Evolutionary conservation across 2,888 invertebrate genomes (phyloP).

Genomic region (Gryllus longicercus): DNA sequence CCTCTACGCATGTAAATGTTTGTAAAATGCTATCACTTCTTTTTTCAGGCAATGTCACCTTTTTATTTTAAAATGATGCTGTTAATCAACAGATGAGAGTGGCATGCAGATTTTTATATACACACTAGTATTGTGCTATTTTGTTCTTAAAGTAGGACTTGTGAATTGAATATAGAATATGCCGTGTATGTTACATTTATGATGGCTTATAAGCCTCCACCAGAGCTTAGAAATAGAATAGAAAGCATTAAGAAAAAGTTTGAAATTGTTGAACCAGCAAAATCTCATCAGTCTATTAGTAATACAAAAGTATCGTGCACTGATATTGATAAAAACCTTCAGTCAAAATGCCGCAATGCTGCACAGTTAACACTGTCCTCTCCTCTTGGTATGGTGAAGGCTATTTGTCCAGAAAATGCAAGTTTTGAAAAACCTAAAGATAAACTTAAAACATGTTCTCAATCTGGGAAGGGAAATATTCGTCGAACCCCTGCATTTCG

Average conservation of each 20-base stretch:
- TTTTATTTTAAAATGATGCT: no score
- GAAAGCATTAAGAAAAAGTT: conserved; percentile 32
- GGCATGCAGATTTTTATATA: no score
- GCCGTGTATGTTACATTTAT: not conserved
- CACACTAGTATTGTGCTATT: no score
- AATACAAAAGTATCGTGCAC: not conserved
- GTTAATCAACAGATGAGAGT: no score
- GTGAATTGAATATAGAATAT: not conserved
- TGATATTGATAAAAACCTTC: not conserved
- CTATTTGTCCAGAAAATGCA: not conserved
- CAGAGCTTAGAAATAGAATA: conserved; percentile 27
- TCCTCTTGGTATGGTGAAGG: not conserved
- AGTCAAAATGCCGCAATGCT: not conserved
- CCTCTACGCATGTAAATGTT: no score
- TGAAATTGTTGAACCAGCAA: conserved; percentile 19
- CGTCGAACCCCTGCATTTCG: conserved; percentile 56
- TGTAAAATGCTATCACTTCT: no score
- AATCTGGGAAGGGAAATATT: conserved; percentile 28
- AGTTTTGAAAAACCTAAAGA: no score
- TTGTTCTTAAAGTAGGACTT: no score
- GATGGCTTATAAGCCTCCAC: conserved; percentile 30
- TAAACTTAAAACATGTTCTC: not conserved
- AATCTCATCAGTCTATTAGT: not conserved
- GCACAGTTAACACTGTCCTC: not conserved
- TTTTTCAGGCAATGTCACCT: no score